Conservation (phyloP, 2,888 invertebrate genomes). For the Hypsopygia costalis region DNA sequence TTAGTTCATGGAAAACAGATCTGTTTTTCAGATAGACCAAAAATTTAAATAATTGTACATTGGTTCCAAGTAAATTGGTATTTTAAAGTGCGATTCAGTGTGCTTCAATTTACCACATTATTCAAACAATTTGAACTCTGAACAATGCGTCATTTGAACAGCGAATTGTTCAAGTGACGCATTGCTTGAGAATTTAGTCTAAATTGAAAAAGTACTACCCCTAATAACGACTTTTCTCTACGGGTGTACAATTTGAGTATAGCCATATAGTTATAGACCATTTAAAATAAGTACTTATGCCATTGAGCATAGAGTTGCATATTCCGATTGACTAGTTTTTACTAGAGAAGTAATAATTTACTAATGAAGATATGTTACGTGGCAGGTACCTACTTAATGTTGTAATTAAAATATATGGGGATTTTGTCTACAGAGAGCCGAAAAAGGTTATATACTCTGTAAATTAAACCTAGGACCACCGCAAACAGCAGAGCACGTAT, state of each 20-base stretch:
- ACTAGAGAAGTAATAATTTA: constrained; percentile 5
- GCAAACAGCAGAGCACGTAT: no score
- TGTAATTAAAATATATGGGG: constrained; percentile 7
- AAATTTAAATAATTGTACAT: no score
- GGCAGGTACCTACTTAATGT: no score
- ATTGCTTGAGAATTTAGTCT: not conserved
- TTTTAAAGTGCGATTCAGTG: not conserved
- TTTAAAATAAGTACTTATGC: constrained; percentile 25
- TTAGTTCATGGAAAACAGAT: no score
- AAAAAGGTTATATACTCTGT: no score
- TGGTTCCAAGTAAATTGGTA: not conserved
- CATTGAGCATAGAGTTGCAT: constrained; percentile 20
- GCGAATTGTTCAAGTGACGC: no score
- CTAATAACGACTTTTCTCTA: constrained; percentile 4
- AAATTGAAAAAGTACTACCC: not conserved
- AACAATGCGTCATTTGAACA: no score
- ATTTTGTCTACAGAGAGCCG: no score
- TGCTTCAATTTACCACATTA: not conserved
- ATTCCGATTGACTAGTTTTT: constrained; percentile 24
- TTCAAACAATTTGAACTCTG: not conserved
- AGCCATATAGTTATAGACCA: constrained; percentile 11
- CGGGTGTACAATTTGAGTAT: constrained; percentile 1
- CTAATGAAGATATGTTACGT: constrained; percentile 12
- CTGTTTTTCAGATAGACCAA: no score
- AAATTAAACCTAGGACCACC: no score